These are phyloP conservation scores for Epinephelus awoara DNA, from an alignment of 2,797 vertebrate species.

Conservation along the genomic window DNA sequence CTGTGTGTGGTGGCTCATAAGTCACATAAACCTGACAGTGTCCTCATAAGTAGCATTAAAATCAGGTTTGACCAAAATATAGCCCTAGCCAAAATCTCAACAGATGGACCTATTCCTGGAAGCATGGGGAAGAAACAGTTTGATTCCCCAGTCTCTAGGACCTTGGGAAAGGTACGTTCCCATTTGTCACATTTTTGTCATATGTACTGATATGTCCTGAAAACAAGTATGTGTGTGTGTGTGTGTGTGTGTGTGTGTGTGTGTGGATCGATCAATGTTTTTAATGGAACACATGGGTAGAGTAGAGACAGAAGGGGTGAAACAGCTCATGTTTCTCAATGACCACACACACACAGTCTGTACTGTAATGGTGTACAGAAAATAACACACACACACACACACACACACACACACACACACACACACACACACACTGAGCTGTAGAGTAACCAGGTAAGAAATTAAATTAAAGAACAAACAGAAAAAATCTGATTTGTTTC, in stretches of 20 bases:
- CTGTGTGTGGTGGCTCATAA: too few relatives aligned
- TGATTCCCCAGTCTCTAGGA: too few relatives aligned
- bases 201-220: too few relatives aligned
- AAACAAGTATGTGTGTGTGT: conserved; percentile 24
- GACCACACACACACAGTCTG: conserved; percentile 3
- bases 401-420: not conserved
- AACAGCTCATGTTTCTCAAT: conserved; percentile 77
- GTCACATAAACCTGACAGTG: too few relatives aligned
- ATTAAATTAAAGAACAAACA: conserved; percentile 20
- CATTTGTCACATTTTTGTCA: too few relatives aligned
- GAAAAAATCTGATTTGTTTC: conserved; percentile 29
- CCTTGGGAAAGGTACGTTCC: too few relatives aligned
- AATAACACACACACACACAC: not conserved
- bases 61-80: too few relatives aligned
- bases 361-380: not conserved
- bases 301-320: conserved; percentile 55
- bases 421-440: conserved; percentile 8
- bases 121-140: too few relatives aligned
- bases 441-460: conserved; percentile 3
- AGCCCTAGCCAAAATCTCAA: too few relatives aligned
- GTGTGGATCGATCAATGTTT: conserved; percentile 73
- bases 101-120: too few relatives aligned
- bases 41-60: too few relatives aligned
- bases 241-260: conserved; percentile 41
- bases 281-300: conserved; percentile 81